Conservation (phyloP, 2,797 vertebrate species). For the Phrynocephalus guinanensis region DNA sequence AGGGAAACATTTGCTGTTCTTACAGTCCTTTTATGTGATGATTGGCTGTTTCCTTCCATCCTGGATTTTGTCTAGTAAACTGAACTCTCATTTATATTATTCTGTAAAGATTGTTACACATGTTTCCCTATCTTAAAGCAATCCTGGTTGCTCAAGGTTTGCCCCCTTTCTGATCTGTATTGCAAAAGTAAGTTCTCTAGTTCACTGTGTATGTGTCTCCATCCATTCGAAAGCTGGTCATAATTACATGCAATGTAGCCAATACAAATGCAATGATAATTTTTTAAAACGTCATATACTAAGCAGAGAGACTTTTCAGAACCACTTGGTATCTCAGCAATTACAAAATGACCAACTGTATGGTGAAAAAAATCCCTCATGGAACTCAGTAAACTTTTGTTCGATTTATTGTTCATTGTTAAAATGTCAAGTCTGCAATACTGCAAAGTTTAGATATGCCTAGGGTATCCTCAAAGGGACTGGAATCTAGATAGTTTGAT, state of each 20-base stretch:
- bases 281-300: not conserved
- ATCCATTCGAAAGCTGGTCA: not conserved
- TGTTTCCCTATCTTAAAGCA: constrained; percentile 4
- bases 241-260: not conserved
- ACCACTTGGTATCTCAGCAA: not conserved
- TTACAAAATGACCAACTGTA: not conserved
- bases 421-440: not conserved
- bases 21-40: constrained; percentile 13
- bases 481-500: not conserved
- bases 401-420: not conserved
- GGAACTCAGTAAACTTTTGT: not conserved
- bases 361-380: not conserved
- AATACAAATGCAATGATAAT: not conserved
- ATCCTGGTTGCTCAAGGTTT: not conserved
- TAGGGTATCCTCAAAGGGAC: not conserved
- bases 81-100: constrained; percentile 11
- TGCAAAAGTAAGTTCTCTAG: not conserved
- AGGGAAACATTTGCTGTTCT: constrained; percentile 2
- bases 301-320: not conserved
- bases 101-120: not conserved
- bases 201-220: not conserved
- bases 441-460: not conserved
- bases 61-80: constrained; percentile 13
- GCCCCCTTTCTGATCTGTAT: not conserved
- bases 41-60: constrained; percentile 22